A percentile compares a stretch with the other conserved stretches of the same genome.
Evolutionary conservation across 2,113 vertebrate genomes (phyloP).

Genomic region (Elanus axillaris): DNA sequence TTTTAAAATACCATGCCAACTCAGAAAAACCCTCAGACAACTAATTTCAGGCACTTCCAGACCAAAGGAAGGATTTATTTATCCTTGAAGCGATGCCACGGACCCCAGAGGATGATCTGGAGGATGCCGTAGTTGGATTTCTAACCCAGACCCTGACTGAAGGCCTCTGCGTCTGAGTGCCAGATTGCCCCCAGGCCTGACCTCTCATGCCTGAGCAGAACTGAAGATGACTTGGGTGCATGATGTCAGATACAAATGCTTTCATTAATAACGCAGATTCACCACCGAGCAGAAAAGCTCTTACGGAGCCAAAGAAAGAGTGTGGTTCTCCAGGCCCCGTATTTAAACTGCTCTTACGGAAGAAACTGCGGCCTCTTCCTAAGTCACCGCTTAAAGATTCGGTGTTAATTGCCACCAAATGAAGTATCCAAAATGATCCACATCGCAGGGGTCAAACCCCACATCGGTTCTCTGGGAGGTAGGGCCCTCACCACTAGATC

Average conservation of each 20-base stretch:
- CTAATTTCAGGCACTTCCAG: background rate
- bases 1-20: background rate
- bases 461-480: too few species aligned
- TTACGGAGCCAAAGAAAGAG: background rate
- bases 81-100: background rate
- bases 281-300: background rate
- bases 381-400: background rate
- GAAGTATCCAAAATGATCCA: background rate
- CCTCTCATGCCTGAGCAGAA: background rate
- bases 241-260: background rate
- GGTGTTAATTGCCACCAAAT: background rate
- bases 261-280: background rate
- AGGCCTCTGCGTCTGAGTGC: background rate
- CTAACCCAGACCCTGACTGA: background rate
- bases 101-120: background rate
- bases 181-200: background rate
- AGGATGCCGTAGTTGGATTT: background rate
- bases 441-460: background rate
- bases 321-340: background rate
- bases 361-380: background rate
- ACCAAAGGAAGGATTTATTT: background rate
- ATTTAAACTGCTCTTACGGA: background rate
- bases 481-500: background rate
- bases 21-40: background rate
- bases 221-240: background rate